phyloP scores from a whole-genome alignment of 2,113 vertebrate species.

The Phoenicopterus ruber region DNA sequence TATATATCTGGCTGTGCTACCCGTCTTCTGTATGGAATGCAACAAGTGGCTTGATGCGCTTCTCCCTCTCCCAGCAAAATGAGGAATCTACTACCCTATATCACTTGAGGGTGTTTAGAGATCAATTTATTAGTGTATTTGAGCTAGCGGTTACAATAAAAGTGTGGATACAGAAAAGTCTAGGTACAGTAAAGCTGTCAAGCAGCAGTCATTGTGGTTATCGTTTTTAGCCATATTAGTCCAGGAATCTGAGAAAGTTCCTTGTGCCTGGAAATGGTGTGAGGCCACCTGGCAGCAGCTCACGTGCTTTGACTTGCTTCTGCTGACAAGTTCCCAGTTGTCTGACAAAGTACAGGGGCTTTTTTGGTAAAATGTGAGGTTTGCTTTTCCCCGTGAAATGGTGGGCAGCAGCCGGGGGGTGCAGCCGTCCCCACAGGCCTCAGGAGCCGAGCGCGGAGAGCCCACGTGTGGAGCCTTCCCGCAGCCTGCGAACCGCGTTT shows the following conservation, averaged over 20 bases:
- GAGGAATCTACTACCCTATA: not conserved
- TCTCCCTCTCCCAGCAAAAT: not conserved
- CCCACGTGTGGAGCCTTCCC: accelerated
- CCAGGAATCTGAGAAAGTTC: not conserved
- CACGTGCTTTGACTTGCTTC: not conserved
- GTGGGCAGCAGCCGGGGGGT: not conserved
- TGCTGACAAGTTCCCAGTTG: not conserved
- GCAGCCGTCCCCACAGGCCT: not conserved
- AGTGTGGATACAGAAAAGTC: not conserved
- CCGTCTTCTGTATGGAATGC: not conserved
- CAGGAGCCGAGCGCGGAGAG: accelerated
- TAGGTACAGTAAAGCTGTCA: not conserved
- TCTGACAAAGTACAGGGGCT: not conserved
- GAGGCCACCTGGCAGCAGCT: not conserved
- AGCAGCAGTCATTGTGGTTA: not conserved
- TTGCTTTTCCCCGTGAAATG: not conserved
- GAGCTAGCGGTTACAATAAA: not conserved
- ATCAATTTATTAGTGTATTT: not conserved
- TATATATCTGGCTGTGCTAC: not conserved
- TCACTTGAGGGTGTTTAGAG: not conserved
- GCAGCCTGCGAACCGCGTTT: not conserved
- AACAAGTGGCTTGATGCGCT: not conserved
- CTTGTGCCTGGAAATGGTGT: not conserved
- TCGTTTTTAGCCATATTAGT: not conserved
- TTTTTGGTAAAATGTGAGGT: not conserved